Base-by-base conservation (phyloP, 2,888 invertebrate genomes). In the Tolmerus cingulatus region DNA sequence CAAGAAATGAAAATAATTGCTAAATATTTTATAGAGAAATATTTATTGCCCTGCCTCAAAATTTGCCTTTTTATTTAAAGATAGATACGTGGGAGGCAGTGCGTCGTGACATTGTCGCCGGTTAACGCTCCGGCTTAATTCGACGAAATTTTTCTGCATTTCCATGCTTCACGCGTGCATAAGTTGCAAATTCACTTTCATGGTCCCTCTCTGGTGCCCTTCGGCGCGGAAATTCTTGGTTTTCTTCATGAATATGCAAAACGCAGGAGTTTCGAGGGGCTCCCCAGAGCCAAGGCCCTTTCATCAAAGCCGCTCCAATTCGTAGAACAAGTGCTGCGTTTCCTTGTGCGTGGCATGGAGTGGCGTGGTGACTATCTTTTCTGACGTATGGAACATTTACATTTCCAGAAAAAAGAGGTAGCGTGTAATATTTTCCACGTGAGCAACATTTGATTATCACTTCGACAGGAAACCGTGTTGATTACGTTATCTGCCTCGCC, bases 211-310 rank as follows among this genome's bases (percentile, higher is more conserved):
- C 40, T 40, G 40, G 12, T 0, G 40, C 9, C 19, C 66, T 27
- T 12, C 14, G 51, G 16, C 66, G 23, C 66, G 23, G 37, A 34
- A 74, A 74, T 74, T 74, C 76, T 76, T 34, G 9, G 27, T 76
- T 34, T 76, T 76, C 76, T 37, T 76, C 51, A 51, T 81, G 30
- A 81, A 81, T 81, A 81, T 81, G 81, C 81, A 81, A 81, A 46
- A 30, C 51, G 34, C 9, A 51, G 4, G 51, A 81, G n/a, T 30
- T 23, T 12, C n/a, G 16, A 30, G 46, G 66, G 5, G 51, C 51
- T 46, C 43, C 43, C 43, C 2, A 46, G 43, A 46, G 43, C 12
- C 5, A 81, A 81, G 27, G 23, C 30, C 79, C 30, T 81, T 46
- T 55, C 51, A 51, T 81, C 30, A 27, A 81, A 19, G 81, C 81